Conservation (phyloP, 2,888 invertebrate genomes). For the Anaspis maculata region DNA sequence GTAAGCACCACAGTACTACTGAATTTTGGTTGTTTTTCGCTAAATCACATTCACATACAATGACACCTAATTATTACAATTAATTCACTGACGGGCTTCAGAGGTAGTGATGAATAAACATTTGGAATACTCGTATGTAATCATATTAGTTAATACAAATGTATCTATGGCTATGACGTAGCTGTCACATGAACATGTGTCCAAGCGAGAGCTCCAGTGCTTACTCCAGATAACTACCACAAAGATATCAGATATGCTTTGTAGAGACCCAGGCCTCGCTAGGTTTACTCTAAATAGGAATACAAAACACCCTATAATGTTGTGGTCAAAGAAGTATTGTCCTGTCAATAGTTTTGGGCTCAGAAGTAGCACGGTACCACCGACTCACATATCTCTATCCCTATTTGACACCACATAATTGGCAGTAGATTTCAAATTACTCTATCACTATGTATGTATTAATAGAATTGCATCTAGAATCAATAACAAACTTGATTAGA, state of each 20-base stretch:
- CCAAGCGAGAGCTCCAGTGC: too few relatives aligned
- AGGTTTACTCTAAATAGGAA: conserved; percentile 16
- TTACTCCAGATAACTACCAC: too few relatives aligned
- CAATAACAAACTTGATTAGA: conserved; percentile 38
- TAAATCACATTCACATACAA: too few relatives aligned
- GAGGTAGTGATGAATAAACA: too few relatives aligned
- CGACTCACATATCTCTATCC: conserved; percentile 34
- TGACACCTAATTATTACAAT: too few relatives aligned
- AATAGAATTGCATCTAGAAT: conserved; percentile 35
- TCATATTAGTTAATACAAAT: too few relatives aligned
- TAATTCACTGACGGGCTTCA: too few relatives aligned
- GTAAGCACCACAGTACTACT: conserved; percentile 14
- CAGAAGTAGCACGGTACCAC: conserved; percentile 30
- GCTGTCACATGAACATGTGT: too few relatives aligned
- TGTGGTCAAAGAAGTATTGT: conserved; percentile 31
- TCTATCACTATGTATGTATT: conserved; percentile 38
- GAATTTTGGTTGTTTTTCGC: too few relatives aligned
- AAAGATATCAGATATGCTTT: too few relatives aligned
- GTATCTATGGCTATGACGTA: too few relatives aligned
- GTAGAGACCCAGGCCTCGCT: conserved; percentile 10
- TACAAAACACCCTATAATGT: conserved; percentile 14
- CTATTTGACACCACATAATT: conserved; percentile 41
- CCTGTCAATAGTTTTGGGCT: conserved; percentile 35
- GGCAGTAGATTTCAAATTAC: conserved; percentile 38
- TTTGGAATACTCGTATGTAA: too few relatives aligned